A percentile compares a stretch with the other conserved stretches of the same genome.
Evolutionary conservation across 23 tunicate genomes (phyloP).

Genomic region (Halocynthia aurantium): DNA sequence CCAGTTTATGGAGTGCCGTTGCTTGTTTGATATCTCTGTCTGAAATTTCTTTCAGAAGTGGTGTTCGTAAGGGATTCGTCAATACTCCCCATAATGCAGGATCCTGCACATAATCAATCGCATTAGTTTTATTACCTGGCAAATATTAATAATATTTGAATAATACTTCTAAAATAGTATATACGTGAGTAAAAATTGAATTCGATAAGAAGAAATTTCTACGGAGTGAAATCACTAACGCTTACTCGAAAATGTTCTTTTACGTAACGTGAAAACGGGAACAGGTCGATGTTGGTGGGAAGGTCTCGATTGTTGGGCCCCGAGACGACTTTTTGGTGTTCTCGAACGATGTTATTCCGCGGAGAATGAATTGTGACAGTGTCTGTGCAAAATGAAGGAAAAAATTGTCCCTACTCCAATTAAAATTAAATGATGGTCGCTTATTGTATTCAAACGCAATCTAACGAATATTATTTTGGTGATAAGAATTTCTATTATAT

Average conservation of each 20-base stretch:
- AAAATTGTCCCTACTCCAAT: too few relatives aligned
- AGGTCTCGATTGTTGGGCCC: not conserved
- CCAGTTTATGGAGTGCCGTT: slow-evolving; percentile 8
- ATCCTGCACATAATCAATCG: not conserved
- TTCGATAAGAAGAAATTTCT: not conserved
- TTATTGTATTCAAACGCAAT: too few relatives aligned
- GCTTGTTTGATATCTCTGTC: slow-evolving; percentile 9
- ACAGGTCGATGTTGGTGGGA: slow-evolving; percentile 6
- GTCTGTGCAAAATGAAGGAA: not conserved
- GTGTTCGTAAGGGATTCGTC: not conserved
- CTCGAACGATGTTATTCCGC: not conserved
- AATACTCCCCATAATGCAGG: slow-evolving; percentile 6
- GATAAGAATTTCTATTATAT: too few relatives aligned
- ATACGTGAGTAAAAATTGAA: not conserved
- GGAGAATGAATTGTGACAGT: slow-evolving; percentile 8
- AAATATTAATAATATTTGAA: not conserved
- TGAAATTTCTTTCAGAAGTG: not conserved
- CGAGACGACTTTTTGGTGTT: not conserved
- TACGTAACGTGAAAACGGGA: slow-evolving; percentile 19
- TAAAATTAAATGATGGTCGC: too few relatives aligned
- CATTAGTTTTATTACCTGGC: too few relatives aligned
- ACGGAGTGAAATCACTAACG: too few relatives aligned
- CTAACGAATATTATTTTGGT: too few relatives aligned
- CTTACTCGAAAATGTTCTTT: slow-evolving; percentile 15
- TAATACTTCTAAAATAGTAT: not conserved